phyloP scores from a whole-genome alignment of 2,888 invertebrate species.

The Agrotis ipsilon region DNA sequence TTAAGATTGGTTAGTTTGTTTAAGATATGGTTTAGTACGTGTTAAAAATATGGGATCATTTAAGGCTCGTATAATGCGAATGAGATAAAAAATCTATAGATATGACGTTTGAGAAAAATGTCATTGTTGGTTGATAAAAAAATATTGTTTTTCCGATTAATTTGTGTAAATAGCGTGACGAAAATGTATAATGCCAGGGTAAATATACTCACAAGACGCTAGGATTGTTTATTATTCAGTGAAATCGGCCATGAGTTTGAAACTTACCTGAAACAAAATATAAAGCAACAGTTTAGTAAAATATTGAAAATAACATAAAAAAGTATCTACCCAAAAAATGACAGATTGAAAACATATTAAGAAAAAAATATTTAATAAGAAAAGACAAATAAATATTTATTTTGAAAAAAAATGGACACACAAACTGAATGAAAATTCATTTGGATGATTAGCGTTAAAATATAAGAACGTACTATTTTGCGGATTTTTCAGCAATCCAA shows the following conservation, averaged over 20 bases:
- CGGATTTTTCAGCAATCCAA: no score
- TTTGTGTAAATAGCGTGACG: neutral
- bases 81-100: slow-evolving; percentile 30
- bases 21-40: slow-evolving; percentile 50
- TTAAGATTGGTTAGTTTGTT: neutral
- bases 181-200: neutral
- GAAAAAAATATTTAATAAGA: no score
- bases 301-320: neutral
- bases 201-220: slow-evolving; percentile 2
- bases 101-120: neutral
- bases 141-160: no score
- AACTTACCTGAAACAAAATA: slow-evolving; percentile 53
- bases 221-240: neutral
- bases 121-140: neutral
- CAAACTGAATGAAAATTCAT: no score
- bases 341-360: no score
- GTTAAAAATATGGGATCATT: slow-evolving; percentile 56
- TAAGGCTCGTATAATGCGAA: slow-evolving; percentile 28
- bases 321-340: no score
- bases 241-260: neutral
- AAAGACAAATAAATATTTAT: no score
- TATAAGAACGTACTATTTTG: no score
- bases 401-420: no score
- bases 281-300: neutral
- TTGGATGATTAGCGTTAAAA: no score